These are phyloP conservation scores for Morinoia aosen DNA, from an alignment of 2,888 invertebrate genomes.

Conservation along the genomic window DNA sequence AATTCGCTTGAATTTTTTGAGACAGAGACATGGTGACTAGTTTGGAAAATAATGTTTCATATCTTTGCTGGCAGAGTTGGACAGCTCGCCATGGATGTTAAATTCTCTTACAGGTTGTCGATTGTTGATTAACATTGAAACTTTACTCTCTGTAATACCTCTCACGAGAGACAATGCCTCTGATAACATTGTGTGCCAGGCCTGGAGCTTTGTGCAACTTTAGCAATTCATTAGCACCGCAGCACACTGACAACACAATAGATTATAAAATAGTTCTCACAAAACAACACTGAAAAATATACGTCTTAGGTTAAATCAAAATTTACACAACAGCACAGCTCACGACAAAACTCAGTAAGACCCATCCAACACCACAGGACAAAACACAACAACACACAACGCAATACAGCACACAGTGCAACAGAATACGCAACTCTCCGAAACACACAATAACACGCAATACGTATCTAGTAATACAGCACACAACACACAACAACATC, in stretches of 20 bases:
- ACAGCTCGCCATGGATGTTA: not conserved
- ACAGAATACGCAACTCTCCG: too few relatives aligned
- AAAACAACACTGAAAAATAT: not conserved
- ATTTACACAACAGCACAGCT: not conserved
- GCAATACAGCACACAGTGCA: not conserved
- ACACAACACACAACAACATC: too few relatives aligned
- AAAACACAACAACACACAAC: not conserved
- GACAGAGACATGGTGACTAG: not conserved
- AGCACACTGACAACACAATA: too few relatives aligned
- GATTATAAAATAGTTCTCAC: not conserved
- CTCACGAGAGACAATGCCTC: too few relatives aligned
- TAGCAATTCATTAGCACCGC: too few relatives aligned
- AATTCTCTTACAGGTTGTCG: too few relatives aligned
- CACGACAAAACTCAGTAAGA: not conserved
- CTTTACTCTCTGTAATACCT: too few relatives aligned
- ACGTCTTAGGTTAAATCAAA: not conserved
- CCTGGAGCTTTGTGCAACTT: too few relatives aligned
- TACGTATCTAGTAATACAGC: too few relatives aligned
- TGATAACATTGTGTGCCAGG: too few relatives aligned
- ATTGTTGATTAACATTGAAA: too few relatives aligned
- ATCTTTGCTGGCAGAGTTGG: not conserved
- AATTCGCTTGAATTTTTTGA: not conserved
- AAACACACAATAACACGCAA: too few relatives aligned
- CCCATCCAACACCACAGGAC: not conserved
- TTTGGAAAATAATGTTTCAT: not conserved